Base-by-base conservation (phyloP, 2,113 vertebrate genomes). In the Anser cygnoides region DNA sequence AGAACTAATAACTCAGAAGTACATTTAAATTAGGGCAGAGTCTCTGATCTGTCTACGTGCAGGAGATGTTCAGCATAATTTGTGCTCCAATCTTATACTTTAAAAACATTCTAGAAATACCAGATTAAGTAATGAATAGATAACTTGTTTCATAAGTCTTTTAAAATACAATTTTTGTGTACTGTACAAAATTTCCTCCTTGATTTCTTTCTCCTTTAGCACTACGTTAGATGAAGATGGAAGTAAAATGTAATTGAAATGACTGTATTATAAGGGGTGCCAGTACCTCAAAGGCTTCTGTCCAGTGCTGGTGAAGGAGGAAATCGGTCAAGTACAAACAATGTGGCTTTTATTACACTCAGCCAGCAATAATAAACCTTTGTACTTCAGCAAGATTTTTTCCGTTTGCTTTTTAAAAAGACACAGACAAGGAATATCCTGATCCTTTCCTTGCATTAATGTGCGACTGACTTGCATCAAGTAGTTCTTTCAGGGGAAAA, bases 291-390 rank as follows among this genome's bases (percentile, higher is more conserved):
- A 76, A 96, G 72, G 54, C 86, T 81, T 83, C 88, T 93, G 44
- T 91, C 67, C 79, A 91, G 83, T 41, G 44, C 41, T 91, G 39
- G 33, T 55, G 57, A 92, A 95, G 78, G 90, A 95, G 88, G 83
- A 94, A 94, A 83, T 93, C 0, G 2, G 73, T 96, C 73, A 79
- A 94, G 39, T 89, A 70, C 73, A 71, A 87, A 96, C 89, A 97
- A 83, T 93, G 88, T 78, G 29, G 44, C 71, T 89, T 96, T 96
- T 95, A 96, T 92, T 95, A 66, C 58, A 37, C 77, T 95, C 5
- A 1, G 44, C 83, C 52, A 92, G 83, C 18, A 90, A 75, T 93
- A 90, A 88, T 91, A 94, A 96, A 91, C 81, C 92, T 95, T 91
- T 95, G 93, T 95, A 90, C 77, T 86, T 89, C 9, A 78, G 62